phyloP scores from a whole-genome alignment of 2,888 invertebrate genomes.

The Lasius fuliginosus region DNA sequence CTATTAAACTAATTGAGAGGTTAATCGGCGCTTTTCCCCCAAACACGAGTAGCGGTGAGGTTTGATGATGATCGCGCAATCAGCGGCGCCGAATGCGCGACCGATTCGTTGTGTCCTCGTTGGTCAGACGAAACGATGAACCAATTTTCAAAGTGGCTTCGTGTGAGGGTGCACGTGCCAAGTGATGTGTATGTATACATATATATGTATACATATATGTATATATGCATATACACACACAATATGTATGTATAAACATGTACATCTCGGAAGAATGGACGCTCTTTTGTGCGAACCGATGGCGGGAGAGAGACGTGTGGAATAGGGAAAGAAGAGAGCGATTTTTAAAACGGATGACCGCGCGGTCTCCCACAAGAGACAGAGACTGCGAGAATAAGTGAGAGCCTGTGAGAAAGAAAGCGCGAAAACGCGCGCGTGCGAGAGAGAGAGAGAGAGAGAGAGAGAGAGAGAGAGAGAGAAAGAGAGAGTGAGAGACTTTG shows the following conservation, averaged over 20 bases:
- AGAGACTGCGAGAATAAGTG: slow-evolving; percentile 27
- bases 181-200: slow-evolving; percentile 73
- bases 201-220: slow-evolving; percentile 57
- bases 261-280: slow-evolving; percentile 74
- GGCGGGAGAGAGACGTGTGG: slow-evolving; percentile 39
- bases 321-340: slow-evolving; percentile 17
- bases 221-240: slow-evolving; percentile 59
- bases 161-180: slow-evolving; percentile 77
- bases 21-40: neutral
- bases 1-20: neutral
- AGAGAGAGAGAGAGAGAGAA: slow-evolving; percentile 26
- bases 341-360: slow-evolving; percentile 52
- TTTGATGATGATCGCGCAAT: slow-evolving; percentile 52
- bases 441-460: slow-evolving; percentile 28
- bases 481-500: slow-evolving; percentile 70
- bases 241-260: slow-evolving; percentile 68
- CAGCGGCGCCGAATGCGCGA: slow-evolving; percentile 38
- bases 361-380: slow-evolving; percentile 44
- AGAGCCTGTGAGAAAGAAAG: slow-evolving; percentile 19
- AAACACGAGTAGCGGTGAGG: neutral
- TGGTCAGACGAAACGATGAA: slow-evolving; percentile 71
- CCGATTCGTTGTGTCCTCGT: slow-evolving; percentile 76
- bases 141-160: slow-evolving; percentile 72
- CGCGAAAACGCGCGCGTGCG: neutral
- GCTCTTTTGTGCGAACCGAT: slow-evolving; percentile 72